Conservation (phyloP, 1,140 invertebrate species). For the Phthorimaea operculella region DNA sequence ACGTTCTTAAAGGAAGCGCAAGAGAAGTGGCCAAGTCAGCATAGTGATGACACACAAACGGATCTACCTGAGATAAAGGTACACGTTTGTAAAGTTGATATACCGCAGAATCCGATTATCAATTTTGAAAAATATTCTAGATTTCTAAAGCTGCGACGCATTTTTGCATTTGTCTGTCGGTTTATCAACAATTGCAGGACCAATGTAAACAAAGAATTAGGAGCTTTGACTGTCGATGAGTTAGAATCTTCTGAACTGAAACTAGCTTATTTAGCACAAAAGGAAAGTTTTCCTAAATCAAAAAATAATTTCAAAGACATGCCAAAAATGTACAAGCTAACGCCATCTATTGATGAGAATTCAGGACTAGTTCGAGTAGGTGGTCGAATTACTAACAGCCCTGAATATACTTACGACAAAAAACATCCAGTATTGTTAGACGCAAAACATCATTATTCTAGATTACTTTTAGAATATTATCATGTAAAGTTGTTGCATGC, state of each 20-base stretch:
- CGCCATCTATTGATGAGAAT: constrained; percentile 8
- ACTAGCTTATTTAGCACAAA: background rate
- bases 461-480: background rate
- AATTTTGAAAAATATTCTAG: constrained; percentile 2
- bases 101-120: background rate
- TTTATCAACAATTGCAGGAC: constrained; percentile 11
- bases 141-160: background rate
- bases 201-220: background rate
- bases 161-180: background rate
- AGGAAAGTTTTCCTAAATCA: constrained; percentile 7
- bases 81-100: background rate
- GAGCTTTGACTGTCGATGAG: constrained; percentile 2
- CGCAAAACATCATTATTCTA: constrained; percentile 4
- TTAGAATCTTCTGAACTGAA: background rate
- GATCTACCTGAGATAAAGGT: constrained; percentile 4
- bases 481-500: constrained; percentile 5
- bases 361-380: constrained; percentile 6
- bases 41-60: background rate
- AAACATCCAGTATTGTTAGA: constrained; percentile 1
- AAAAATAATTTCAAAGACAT: constrained; percentile 2
- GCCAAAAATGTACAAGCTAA: constrained; percentile 2
- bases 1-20: background rate
- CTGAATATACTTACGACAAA: background rate
- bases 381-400: constrained; percentile 1
- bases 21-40: background rate